Conservation (phyloP, 2,113 vertebrate genomes). For the Xyrauchen texanus region DNA sequence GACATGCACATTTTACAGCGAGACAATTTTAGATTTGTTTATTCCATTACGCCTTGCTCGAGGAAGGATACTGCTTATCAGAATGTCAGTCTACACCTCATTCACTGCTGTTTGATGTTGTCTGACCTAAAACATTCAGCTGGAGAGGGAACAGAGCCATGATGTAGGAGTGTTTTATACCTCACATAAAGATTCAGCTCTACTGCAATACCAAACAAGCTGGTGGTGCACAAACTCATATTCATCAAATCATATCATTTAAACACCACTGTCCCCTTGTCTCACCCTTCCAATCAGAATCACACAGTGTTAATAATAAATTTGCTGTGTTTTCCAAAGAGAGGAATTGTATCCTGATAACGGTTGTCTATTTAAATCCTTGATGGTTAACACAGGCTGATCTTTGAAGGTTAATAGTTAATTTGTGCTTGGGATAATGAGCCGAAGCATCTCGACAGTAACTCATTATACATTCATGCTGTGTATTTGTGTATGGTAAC, state of each 20-base stretch:
- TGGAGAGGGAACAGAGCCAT: conserved; percentile 13
- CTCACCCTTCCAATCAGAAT: conserved; percentile 30
- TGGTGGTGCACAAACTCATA: conserved; percentile 6
- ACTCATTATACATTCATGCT: conserved; percentile 19
- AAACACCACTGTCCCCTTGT: conserved; percentile 25
- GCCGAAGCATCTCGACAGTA: conserved; percentile 46
- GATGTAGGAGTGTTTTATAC: conserved; percentile 9
- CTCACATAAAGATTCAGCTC: conserved; percentile 16
- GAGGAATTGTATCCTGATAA: neutral
- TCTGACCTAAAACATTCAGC: conserved; percentile 13
- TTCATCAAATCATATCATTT: conserved; percentile 28
- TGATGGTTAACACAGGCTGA: conserved; percentile 16
- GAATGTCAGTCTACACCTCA: neutral
- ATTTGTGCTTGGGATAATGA: conserved; percentile 36
- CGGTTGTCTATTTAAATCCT: conserved; percentile 33
- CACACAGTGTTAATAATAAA: conserved; percentile 17
- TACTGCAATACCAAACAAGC: conserved; percentile 26
- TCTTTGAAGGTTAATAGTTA: conserved; percentile 23
- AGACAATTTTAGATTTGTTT: conserved; percentile 27
- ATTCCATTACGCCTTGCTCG: conserved; percentile 20
- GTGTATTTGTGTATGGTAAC: conserved; percentile 25
- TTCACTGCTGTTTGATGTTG: neutral
- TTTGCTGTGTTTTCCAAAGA: neutral
- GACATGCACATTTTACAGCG: conserved; percentile 25
- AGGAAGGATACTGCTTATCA: conserved; percentile 18